Base-by-base conservation (phyloP, 2,888 invertebrate genomes). In the Deroplatys truncata region DNA sequence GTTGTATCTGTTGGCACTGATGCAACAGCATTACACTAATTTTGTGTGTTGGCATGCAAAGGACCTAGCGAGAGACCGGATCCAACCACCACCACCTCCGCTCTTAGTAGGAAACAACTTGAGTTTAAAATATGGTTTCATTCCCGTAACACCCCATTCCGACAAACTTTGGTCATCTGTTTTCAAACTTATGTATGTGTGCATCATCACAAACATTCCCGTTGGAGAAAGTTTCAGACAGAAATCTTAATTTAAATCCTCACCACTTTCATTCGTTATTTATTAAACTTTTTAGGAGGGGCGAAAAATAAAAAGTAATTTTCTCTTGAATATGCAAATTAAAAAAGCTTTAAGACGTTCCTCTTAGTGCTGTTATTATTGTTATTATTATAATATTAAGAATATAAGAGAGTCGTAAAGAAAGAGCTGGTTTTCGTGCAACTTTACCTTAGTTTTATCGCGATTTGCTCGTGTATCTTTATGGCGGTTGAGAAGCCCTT, bases 181-280 rank as follows among this genome's bases (percentile, higher is more conserved):
- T 89, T 88, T 90, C 86, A 90, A 89, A 82, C 87, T 90, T 88
- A 83, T 35, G 87, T 87, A n/a, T 31, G 83, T 82, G 43, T 72
- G 56, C 56, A 72, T 72, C 56, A 72, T 82, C 88, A 89, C 86
- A 89, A 90, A 90, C 89, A 89, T 88, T 89, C 89, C 87, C 82
- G 83, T 83, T 87, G 31, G 87, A 87, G 83, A 90, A 90, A 90
- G 86, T 90, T 90, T 72, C 85, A 49, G 83, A 82, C 86, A 90
- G 90, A 89, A 90, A 90, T 90, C 90, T 89, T 90, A 90, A 90
- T 90, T 90, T 90, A 90, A 90, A 90, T 90, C 88, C 90, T 85
- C 90, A 90, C 89, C 90, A 88, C 90, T 90, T 88, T 89, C 89
- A 90, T 88, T 89, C 84, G 87, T 90, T 88, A 90, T 90, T 89